Base-by-base conservation (phyloP, 2,113 vertebrate species). In the Chaetura pelagica region DNA sequence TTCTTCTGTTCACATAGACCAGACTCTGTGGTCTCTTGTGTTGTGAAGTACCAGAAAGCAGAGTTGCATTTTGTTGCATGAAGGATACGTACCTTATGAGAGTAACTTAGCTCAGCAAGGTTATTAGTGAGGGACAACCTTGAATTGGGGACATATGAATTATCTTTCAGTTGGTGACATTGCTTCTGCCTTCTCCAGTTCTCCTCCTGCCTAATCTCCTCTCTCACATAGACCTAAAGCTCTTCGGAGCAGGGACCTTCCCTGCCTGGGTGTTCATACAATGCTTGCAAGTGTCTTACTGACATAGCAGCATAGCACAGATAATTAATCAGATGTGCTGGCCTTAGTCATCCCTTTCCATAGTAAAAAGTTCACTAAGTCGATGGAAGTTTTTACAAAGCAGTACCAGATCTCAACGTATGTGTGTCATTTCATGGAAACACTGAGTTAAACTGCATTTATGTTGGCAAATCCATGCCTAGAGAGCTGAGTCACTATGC, bases 391-490 rank as follows among this genome's bases (percentile, higher is more conserved):
- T 80, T 71, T 92, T 30, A 52, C n/a, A 20, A 16, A 22, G 29
- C 76, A 40, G 12, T 15, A 30, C 10, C 58, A 90, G 82, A 61
- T 51, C 40, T 88, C 42, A 6, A 61, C 57, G 21, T 7, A 2
- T 54, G 66, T 57, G 66, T 74, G 42, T 78, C 40, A 57, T 12
- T 5, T 71, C 59, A 26, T 62, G 87, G 90, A 94, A 93, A 92
- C 16, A 12, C 26, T 73, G 71, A 87, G 12, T 78, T 97, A 79
- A 84, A 71, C 58, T 79, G 29, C n/a, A 46, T 89, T 92, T 79
- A 42, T 62, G 32, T n/a, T 66, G 78, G 30, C 87, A 96, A 96
- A 82, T 54, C 57, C 55, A 18, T 80, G 79, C 77, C 40, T 74
- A 62, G 38, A 23, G 16, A 52, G 22, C 64, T 95, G 79, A 96